phyloP scores from a whole-genome alignment of 2,113 vertebrate species.

The Australoheros scitulus region DNA sequence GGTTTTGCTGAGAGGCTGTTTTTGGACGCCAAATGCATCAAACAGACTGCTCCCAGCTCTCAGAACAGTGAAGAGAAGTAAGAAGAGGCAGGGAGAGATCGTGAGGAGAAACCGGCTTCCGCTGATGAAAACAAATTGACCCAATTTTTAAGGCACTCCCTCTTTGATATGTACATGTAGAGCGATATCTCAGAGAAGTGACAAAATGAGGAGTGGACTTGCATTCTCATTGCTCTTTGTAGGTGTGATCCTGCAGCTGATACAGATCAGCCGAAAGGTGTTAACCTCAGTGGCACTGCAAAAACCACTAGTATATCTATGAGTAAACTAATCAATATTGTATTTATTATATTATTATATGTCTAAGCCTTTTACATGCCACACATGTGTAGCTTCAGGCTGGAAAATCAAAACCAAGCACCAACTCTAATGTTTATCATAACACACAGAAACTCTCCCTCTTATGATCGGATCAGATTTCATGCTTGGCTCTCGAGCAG shows the following conservation, averaged over 20 bases:
- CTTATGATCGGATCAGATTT: not conserved
- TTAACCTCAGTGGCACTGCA: not conserved
- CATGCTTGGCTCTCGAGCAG: not conserved
- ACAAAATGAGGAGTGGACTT: not conserved
- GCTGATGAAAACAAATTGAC: constrained; percentile 1
- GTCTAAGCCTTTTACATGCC: not conserved
- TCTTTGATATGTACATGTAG: not conserved
- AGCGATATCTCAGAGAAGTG: not conserved
- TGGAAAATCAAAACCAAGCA: constrained; percentile 53
- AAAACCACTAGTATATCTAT: not conserved
- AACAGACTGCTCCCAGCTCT: not conserved
- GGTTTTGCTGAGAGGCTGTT: not conserved
- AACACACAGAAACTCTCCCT: constrained; percentile 10
- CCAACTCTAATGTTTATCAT: constrained; percentile 24
- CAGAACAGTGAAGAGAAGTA: not conserved
- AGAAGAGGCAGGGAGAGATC: not conserved
- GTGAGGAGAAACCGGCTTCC: not conserved
- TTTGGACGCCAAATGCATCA: constrained; percentile 18
- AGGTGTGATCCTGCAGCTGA: not conserved
- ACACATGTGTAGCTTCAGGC: constrained; percentile 16
- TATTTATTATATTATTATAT: not conserved
- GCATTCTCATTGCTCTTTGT: not conserved
- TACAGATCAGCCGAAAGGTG: not conserved
- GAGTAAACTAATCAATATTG: not conserved
- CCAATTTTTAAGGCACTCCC: not conserved